These are phyloP conservation scores for Lycocerus yunnanus DNA, from an alignment of 2,888 invertebrate genomes.

Conservation along the genomic window DNA sequence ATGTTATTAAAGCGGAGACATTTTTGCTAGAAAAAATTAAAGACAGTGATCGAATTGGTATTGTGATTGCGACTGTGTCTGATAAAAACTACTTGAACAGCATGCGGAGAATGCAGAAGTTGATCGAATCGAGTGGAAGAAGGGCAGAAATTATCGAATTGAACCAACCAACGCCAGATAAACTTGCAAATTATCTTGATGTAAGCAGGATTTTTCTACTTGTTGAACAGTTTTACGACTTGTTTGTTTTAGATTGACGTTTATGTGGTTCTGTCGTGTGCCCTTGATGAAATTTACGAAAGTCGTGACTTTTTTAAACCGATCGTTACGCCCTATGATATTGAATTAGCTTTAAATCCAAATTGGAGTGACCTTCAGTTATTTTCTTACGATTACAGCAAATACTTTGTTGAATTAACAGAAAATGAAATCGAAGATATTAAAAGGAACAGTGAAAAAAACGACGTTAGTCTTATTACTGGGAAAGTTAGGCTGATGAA, in stretches of 20 bases:
- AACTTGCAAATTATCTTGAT: constrained; percentile 93
- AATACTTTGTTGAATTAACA: constrained; percentile 56
- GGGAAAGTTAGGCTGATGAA: constrained; percentile 66
- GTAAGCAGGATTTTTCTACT: constrained; percentile 51
- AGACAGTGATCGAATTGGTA: constrained; percentile 85
- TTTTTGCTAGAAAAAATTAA: constrained; percentile 89
- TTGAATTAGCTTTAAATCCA: constrained; percentile 80
- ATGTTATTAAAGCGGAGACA: constrained; percentile 78
- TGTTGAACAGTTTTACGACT: not conserved
- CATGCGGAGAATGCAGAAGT: constrained; percentile 72
- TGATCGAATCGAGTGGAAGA: constrained; percentile 77
- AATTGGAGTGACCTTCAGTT: constrained; percentile 48
- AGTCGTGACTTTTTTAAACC: constrained; percentile 88
- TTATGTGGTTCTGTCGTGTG: constrained; percentile 90
- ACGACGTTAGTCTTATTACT: constrained; percentile 77
- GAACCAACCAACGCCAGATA: constrained; percentile 92
- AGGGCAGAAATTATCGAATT: constrained; percentile 91
- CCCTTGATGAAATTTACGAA: constrained; percentile 85
- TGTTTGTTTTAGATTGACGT: constrained; percentile 74
- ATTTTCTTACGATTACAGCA: constrained; percentile 71
- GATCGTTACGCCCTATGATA: constrained; percentile 88
- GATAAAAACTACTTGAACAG: constrained; percentile 78
- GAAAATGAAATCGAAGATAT: constrained; percentile 40
- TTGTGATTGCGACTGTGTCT: constrained; percentile 89
- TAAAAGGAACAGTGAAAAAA: constrained; percentile 35